phyloP scores from a whole-genome alignment of 2,888 invertebrate species.

The Operophtera brumata region DNA sequence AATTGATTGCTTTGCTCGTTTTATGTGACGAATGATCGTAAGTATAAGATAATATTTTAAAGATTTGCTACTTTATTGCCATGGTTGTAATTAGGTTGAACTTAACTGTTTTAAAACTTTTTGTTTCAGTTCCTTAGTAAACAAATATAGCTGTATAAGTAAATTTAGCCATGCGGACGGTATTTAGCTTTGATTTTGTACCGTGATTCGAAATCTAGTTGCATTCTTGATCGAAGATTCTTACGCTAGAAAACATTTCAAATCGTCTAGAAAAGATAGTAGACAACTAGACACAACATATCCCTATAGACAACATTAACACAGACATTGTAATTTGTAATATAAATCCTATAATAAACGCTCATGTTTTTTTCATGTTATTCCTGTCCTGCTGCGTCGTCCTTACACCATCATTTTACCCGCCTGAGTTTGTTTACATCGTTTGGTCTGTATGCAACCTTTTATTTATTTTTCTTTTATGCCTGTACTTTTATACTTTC shows the following conservation, averaged over 20 bases:
- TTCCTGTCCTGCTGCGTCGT: constrained; percentile 62
- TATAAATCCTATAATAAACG: constrained; percentile 59
- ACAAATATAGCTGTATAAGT: too few relatives aligned
- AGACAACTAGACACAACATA: constrained; percentile 11
- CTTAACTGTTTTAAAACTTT: too few relatives aligned
- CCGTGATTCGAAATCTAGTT: too few relatives aligned
- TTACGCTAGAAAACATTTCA: constrained; percentile 31
- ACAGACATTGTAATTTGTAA: constrained; percentile 31
- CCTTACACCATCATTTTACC: constrained; percentile 51
- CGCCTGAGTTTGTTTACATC: constrained; percentile 61
- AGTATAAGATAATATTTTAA: too few relatives aligned
- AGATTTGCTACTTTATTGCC: too few relatives aligned
- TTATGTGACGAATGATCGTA: too few relatives aligned
- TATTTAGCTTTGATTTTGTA: too few relatives aligned
- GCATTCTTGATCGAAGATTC: too few relatives aligned
- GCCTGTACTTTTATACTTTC: constrained; percentile 30
- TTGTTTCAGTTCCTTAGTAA: too few relatives aligned
- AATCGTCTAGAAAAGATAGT: constrained; percentile 14
- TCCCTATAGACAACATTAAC: constrained; percentile 15
- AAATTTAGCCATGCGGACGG: too few relatives aligned
- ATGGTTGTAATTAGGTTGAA: too few relatives aligned
- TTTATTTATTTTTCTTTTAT: constrained; percentile 37
- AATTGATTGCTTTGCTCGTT: too few relatives aligned
- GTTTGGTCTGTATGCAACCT: constrained; percentile 73
- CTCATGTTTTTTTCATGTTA: constrained; percentile 70